Base-by-base conservation (phyloP, 92 coral and sea anemone genomes). In the Parazoanthus darwini region DNA sequence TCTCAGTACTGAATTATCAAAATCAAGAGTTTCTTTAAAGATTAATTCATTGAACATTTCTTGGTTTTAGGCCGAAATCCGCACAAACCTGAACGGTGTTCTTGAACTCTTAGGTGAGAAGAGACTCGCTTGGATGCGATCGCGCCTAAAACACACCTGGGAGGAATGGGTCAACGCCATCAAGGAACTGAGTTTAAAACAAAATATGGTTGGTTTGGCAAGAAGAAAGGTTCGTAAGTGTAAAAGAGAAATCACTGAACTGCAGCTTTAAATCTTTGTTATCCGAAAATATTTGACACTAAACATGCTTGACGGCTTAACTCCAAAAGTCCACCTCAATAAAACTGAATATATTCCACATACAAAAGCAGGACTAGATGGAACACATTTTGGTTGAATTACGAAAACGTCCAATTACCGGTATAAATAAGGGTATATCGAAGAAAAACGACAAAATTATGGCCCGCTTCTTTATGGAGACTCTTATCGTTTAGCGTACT, bases 51-150 rank as follows among this genome's bases (percentile, higher is more conserved):
- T 20, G 59, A 63, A 63, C 25, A 18, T 20, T 63, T 63, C 20
- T 7, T 18, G n/a, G 26, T 63, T 63, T 63, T 59, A 94, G 98
- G 93, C 98, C 36, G 67, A 37, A 48, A 67, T 93, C 74, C 94
- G 91, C 80, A 93, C 92, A 20, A 74, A 90, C 80, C 77, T 94
- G 26, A 42, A 90, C 29, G 94, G 91, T 3, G 94, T 93, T 6
- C 81, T 92, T 15, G 83, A 88, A 25, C 78, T 93, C 65, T 82
- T 94, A 29, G 26, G 88, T 3, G 88, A 89, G 35, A 63, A 82
- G 29, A 72, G 81, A 14, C 89, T 58, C 39, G 88, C 93, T 18
- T 94, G 98, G 98, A 86, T 94, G 39, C 81, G 94, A 70, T 91
- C 87, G 66, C 88, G 98, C 58, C 78, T 90, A 59, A 75, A 46